A percentile compares a stretch with the other conserved stretches of the same genome.
Evolutionary conservation across 2,888 invertebrate species (phyloP).

Genomic region (Morpho deidamia): DNA sequence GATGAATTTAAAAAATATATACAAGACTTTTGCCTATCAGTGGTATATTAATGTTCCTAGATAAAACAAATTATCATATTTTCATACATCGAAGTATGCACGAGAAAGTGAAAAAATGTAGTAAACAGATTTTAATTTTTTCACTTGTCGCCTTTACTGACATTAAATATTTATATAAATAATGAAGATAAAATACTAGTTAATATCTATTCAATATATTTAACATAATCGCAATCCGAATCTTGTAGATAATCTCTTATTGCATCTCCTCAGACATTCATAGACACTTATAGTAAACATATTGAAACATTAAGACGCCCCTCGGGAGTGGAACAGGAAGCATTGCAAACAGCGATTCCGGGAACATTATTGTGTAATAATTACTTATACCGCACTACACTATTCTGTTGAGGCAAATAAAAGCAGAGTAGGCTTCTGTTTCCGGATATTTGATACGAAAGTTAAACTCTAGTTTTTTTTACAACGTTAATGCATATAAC

Average conservation of each 20-base stretch:
- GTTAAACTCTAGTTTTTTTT: too few relatives aligned
- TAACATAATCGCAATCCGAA: slow-evolving; percentile 3
- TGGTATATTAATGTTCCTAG: too few relatives aligned
- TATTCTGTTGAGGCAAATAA: slow-evolving; percentile 42
- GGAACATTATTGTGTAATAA: slow-evolving; percentile 67
- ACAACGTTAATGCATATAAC: too few relatives aligned
- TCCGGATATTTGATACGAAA: not conserved
- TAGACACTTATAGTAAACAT: slow-evolving; percentile 24
- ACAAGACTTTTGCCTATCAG: too few relatives aligned
- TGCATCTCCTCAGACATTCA: slow-evolving; percentile 18
- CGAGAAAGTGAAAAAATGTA: too few relatives aligned
- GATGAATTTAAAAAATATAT: too few relatives aligned
- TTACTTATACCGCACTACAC: slow-evolving; percentile 58
- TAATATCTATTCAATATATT: not conserved
- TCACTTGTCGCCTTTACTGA: too few relatives aligned
- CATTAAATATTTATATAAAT: too few relatives aligned
- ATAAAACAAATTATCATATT: too few relatives aligned
- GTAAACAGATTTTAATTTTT: too few relatives aligned
- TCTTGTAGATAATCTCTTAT: slow-evolving; percentile 14
- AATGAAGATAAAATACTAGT: not conserved
- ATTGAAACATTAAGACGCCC: slow-evolving; percentile 34
- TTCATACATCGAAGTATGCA: too few relatives aligned
- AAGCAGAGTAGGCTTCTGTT: slow-evolving; percentile 32
- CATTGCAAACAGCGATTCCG: slow-evolving; percentile 50
- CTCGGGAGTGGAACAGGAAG: slow-evolving; percentile 42